Base-by-base conservation (phyloP, 2,113 vertebrate genomes). In the Anarhynchus alexandrinus region DNA sequence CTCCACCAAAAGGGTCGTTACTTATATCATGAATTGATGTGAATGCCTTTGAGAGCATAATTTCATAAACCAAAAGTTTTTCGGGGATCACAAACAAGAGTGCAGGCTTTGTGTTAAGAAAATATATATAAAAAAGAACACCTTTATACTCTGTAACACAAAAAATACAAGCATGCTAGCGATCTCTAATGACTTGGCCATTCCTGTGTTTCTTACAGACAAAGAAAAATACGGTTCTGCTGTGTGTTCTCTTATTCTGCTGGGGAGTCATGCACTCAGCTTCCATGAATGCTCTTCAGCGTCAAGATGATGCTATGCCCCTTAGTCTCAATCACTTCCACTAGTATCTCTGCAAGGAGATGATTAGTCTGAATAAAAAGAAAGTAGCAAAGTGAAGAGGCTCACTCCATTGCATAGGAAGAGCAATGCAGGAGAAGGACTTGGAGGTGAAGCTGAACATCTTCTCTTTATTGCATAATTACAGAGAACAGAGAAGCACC, bases 321-420 rank as follows among this genome's bases (percentile, higher is more conserved):
- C 80, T 96, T 85, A 58, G 72, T 95, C 79, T 97, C 96, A 95
- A 81, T 76, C 83, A 93, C 95, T 96, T 94, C 97, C 67, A 77
- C 67, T 73, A 79, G 73, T 78, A 58, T 81, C 93, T 96, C 88
- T 62, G 14, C 34, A 82, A 90, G 69, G 82, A 97, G 45, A 73
- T 74, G 83, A 97, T 96, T 93, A 96, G 65, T 72, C 45, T 89
- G 95, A 97, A 97, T 91, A 89, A 96, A 91, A 97, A 95, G 89
- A 94, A 97, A 73, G 73, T 26, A 88, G 47, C 55, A 89, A 93
- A 96, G 62, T 55, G 92, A 97, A 97, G 47, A 96, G 95, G 74
- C 93, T 91, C 96, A 88, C 81, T 64, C 80, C 87, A 84, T 73
- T 76, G 58, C 54, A 57, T 82, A 90, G 78, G 90, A 97, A 88